A percentile compares a stretch with the other conserved stretches of the same genome.
phyloP scores from a whole-genome alignment of 2,888 invertebrate species.

The Andrena hattorfiana region DNA sequence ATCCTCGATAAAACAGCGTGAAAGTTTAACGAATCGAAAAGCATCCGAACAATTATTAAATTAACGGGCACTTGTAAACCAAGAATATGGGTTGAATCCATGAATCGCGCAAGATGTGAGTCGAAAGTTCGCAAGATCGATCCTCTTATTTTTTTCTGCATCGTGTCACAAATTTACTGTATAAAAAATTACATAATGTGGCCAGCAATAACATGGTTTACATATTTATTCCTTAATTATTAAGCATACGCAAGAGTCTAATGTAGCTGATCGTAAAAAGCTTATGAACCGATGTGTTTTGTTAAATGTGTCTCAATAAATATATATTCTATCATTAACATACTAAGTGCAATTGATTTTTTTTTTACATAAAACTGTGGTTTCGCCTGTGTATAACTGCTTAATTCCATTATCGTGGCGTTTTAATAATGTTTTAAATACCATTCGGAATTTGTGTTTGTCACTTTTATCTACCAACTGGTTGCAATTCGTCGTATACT shows the following conservation, averaged over 20 bases:
- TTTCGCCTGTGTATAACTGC: not conserved
- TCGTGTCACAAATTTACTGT: not conserved
- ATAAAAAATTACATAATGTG: constrained; percentile 41
- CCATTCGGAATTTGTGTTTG: not conserved
- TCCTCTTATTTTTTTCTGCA: not conserved
- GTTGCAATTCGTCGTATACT: not conserved
- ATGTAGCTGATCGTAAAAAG: not conserved
- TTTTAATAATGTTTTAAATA: not conserved
- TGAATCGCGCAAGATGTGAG: constrained; percentile 37
- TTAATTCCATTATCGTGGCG: not conserved
- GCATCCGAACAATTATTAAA: not conserved
- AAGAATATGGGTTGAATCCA: constrained; percentile 51
- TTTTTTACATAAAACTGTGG: not conserved
- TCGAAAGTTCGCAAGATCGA: constrained; percentile 16
- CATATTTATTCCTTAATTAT: constrained; percentile 9
- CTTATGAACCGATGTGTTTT: constrained; percentile 7
- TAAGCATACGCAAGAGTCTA: constrained; percentile 3
- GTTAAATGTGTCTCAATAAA: constrained; percentile 25
- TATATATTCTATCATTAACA: constrained; percentile 11
- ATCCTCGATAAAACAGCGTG: constrained; percentile 16
- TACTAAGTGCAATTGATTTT: constrained; percentile 4
- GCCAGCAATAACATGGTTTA: constrained; percentile 12
- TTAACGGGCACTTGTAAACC: not conserved
- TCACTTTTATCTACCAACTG: not conserved
- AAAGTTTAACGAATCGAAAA: constrained; percentile 2